phyloP scores from a whole-genome alignment of 2,797 vertebrate species.

The Silurus aristotelis region DNA sequence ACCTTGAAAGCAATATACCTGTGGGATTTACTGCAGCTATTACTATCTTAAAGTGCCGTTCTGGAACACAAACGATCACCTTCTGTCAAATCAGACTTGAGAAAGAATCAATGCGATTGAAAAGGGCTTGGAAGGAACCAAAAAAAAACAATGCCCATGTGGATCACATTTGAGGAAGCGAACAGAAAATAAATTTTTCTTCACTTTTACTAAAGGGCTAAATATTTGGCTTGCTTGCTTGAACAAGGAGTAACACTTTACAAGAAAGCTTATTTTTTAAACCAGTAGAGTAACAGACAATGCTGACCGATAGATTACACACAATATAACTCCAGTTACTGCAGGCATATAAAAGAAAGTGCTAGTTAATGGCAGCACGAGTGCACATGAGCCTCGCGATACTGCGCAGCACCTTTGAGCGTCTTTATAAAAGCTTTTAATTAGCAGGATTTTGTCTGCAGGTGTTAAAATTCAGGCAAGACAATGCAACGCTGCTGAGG shows the following conservation, averaged over 20 bases:
- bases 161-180: background rate
- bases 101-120: background rate
- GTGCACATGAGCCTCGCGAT: background rate
- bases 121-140: background rate
- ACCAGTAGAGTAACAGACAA: background rate
- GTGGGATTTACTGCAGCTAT: background rate
- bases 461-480: slow-evolving; percentile 14
- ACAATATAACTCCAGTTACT: background rate
- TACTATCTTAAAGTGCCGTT: background rate
- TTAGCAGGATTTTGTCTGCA: slow-evolving; percentile 5
- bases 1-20: background rate
- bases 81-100: slow-evolving; percentile 2
- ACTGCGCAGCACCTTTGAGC: background rate
- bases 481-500: background rate
- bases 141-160: background rate
- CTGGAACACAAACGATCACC: background rate
- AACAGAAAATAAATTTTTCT: background rate
- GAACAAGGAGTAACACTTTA: background rate
- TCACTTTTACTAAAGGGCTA: background rate
- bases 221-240: background rate
- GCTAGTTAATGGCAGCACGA: background rate
- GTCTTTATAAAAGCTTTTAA: background rate
- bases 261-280: background rate
- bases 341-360: background rate
- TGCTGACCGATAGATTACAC: background rate